Base-by-base conservation (phyloP, 2,113 vertebrate genomes). In the Barbus barbus region DNA sequence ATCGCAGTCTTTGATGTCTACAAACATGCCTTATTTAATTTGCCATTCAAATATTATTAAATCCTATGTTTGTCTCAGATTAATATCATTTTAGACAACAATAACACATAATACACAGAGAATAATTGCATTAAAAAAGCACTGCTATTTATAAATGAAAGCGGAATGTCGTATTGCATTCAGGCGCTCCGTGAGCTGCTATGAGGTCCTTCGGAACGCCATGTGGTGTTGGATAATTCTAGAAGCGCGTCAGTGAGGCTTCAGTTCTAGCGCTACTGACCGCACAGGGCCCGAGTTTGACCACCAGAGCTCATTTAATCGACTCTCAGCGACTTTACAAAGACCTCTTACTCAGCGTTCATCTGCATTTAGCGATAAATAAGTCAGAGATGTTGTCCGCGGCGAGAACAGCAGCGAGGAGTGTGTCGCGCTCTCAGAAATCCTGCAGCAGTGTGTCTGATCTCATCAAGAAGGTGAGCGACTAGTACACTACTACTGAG, bases 401-500 rank as follows among this genome's bases (percentile, higher is more conserved):
- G n/a, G 87, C 91, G 3, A 90, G 83, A 89, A 89, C 84, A 56
- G 88, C 86, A 22, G 87, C 91, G 3, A 90, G 83, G 90, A 89
- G 89, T 83, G 83, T 93, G 14, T 86, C 90, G 24, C 36, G 60
- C 1, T 73, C 90, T 7, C 84, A 74, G 48, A 90, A 1, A 60
- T 61, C 65, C 41, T 48, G 86, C 9, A 65, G 88, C 28, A 88
- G 76, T 8, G 92, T 38, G 36, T 38, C 36, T 38, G 36, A 89
- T 0, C 14, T 92, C 7, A 20, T 93, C 0, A 91, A 90, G 60
- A 94, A 94, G 93, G 93, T 94, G 20, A 87, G 93, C 92, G 18
- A 86, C 9, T 51, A 11, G 2, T 24, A 5, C 12, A 6, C 24
- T 3, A 69, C 16, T 38, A 24, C 26, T 18, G n/a, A 73, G 33